Evolutionary conservation across 2,888 invertebrate genomes (phyloP), one percentile per base, ranked within the genome.

Genomic region (Caenorhabditis sp.): DNA sequence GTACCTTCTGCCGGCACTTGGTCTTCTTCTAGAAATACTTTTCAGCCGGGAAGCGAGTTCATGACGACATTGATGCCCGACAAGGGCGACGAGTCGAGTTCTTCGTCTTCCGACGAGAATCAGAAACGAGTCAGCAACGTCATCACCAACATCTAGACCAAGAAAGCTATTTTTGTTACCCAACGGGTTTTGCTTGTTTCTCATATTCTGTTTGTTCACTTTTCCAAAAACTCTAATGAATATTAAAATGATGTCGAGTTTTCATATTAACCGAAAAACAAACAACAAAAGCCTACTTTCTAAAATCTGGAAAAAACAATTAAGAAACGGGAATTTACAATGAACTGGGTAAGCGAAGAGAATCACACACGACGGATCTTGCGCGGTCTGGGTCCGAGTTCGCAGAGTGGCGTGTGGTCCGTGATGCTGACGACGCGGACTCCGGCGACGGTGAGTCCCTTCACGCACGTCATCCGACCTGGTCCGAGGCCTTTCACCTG

Each of bases 401-500:
- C 94, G 0, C 96, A 95, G 5, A 97, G 95, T 68, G 94, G 94
- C 0, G 98, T 97, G 88, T 93, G 94, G 92, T 98, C 98, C n/a
- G 97, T 97, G 68, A 98, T 94, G 6, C 97, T 97, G 20, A 97
- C 94, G 86, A 98, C 95, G 81, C 96, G 94, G 44, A 97, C 92
- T 15, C 98, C 98, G 62, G 95, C 95, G 95, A 97, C 95, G 93
- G 96, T 95, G 22, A 98, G 92, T 0, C 98, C 98, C 93, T 97
- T 97, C 56, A 98, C 95, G 5, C 97, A 95, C 55, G 97, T 95
- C 97, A 93, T 89, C 80, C 93, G 87, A 11, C 93, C 93, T 6
- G 92, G 92, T 15, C 93, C 93, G 50, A 93, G 84, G 3, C 93
- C 93, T 79, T 90, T 92, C 26, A 91, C 88, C 72, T 86, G 64